Evolutionary conservation across 2,888 invertebrate genomes (phyloP).

Genomic region (Elaeidobius kamerunicus): DNA sequence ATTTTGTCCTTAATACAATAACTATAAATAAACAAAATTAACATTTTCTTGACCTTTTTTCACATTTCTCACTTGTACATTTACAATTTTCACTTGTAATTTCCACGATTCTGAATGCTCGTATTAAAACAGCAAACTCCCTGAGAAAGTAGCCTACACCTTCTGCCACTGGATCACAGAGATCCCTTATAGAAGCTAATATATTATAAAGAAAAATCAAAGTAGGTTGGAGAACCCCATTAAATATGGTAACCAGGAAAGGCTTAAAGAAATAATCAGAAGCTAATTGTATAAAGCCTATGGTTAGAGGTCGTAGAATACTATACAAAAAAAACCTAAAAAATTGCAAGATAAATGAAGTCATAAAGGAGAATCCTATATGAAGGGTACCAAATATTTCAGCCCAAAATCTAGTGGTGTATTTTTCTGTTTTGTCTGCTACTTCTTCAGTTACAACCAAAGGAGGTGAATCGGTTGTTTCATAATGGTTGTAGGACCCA

Average conservation of each 20-base stretch:
- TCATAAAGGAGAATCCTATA: constrained; percentile 58
- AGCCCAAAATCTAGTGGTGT: constrained; percentile 64
- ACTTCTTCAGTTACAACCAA: constrained; percentile 55
- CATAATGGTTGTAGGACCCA: constrained; percentile 60
- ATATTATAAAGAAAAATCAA: constrained; percentile 63
- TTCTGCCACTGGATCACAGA: constrained; percentile 60
- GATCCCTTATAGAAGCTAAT: constrained; percentile 59
- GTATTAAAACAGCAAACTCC: constrained; percentile 50
- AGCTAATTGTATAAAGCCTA: constrained; percentile 59
- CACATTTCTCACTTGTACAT: constrained; percentile 7
- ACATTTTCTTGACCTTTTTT: constrained; percentile 4
- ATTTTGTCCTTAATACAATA: too few relatives aligned
- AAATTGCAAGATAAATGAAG: constrained; percentile 59
- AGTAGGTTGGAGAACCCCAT: constrained; percentile 65
- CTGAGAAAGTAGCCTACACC: constrained; percentile 54
- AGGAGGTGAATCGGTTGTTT: constrained; percentile 63
- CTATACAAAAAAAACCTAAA: constrained; percentile 58
- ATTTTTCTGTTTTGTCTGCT: constrained; percentile 58
- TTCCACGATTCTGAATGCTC: constrained; percentile 53
- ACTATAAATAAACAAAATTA: too few relatives aligned
- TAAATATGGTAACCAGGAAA: constrained; percentile 59
- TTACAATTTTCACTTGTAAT: constrained; percentile 39
- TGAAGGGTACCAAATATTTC: constrained; percentile 63
- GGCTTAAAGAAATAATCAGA: constrained; percentile 70
- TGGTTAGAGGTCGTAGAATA: constrained; percentile 56